Conservation (phyloP, 1,140 invertebrate species). For the Lanistes nyassanus region DNA sequence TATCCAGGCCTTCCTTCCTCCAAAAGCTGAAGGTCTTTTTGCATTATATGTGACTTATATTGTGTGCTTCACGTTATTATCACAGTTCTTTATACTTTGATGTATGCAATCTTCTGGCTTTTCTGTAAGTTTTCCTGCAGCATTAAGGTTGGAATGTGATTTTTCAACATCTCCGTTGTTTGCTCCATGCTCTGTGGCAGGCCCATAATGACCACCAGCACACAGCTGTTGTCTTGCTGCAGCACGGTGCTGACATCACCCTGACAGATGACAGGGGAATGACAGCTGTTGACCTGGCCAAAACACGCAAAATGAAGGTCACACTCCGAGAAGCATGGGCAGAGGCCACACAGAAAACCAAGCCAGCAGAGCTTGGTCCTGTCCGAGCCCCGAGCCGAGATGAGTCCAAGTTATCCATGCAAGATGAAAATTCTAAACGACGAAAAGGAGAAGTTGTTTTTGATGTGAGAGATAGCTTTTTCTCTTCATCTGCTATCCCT, state of each 20-base stretch:
- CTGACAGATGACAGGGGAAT: conserved; percentile 59
- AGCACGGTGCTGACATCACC: conserved; percentile 60
- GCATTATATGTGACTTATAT: background rate
- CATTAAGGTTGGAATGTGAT: background rate
- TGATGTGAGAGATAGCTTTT: conserved; percentile 46
- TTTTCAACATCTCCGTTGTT: background rate
- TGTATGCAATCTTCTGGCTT: background rate
- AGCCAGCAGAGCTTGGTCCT: conserved; percentile 44
- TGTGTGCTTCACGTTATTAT: background rate
- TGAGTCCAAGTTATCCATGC: background rate
- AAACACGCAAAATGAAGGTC: conserved; percentile 57
- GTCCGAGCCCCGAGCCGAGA: conserved; percentile 43
- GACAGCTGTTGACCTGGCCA: conserved; percentile 61
- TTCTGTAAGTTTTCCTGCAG: background rate
- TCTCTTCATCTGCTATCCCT: too few relatives aligned
- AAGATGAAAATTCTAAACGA: conserved; percentile 6
- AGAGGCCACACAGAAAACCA: conserved; percentile 44
- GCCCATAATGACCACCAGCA: conserved; percentile 61
- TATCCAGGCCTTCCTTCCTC: too few relatives aligned
- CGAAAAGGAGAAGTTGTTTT: conserved; percentile 58
- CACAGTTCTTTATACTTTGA: background rate
- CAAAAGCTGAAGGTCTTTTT: background rate
- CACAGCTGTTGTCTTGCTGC: conserved; percentile 50
- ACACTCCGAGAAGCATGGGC: conserved; percentile 60
- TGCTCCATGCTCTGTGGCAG: conserved; percentile 36